These are phyloP conservation scores for Tetrao urogallus DNA, from an alignment of 2,113 vertebrate species.

Conservation along the genomic window DNA sequence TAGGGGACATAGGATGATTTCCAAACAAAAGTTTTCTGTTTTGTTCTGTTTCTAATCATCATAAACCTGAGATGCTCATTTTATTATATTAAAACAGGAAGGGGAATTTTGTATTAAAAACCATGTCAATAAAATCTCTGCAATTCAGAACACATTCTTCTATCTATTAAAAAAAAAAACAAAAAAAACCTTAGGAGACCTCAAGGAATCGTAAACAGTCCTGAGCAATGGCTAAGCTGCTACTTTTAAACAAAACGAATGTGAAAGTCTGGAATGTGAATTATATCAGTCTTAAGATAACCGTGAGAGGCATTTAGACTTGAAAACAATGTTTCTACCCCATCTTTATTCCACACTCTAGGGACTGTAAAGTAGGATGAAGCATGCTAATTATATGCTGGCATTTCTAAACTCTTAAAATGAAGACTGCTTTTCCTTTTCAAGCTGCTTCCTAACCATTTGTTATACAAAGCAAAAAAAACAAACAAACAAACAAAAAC, in stretches of 20 bases:
- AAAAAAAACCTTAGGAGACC: neutral
- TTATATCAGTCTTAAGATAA: neutral
- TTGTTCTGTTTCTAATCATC: neutral
- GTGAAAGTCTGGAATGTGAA: neutral
- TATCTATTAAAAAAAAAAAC: neutral
- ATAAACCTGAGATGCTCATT: rapidly evolving
- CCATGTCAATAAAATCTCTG: neutral
- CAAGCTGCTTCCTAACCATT: neutral
- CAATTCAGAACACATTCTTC: neutral
- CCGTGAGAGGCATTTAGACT: neutral
- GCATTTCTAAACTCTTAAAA: neutral
- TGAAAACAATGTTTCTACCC: neutral
- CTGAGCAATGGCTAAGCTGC: neutral
- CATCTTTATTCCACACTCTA: neutral
- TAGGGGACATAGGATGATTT: neutral
- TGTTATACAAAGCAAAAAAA: neutral
- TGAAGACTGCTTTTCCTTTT: neutral
- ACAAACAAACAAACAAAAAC: too few species aligned
- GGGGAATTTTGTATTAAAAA: neutral
- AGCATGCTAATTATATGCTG: neutral
- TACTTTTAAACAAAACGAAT: slow-evolving; percentile 1
- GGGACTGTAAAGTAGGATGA: neutral
- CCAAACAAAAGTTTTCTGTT: neutral
- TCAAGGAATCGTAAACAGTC: neutral
- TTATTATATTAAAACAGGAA: neutral